Evolutionary conservation across 2,888 invertebrate genomes (phyloP), one percentile per base, ranked within the genome.

Genomic region (Rapana venosa): DNA sequence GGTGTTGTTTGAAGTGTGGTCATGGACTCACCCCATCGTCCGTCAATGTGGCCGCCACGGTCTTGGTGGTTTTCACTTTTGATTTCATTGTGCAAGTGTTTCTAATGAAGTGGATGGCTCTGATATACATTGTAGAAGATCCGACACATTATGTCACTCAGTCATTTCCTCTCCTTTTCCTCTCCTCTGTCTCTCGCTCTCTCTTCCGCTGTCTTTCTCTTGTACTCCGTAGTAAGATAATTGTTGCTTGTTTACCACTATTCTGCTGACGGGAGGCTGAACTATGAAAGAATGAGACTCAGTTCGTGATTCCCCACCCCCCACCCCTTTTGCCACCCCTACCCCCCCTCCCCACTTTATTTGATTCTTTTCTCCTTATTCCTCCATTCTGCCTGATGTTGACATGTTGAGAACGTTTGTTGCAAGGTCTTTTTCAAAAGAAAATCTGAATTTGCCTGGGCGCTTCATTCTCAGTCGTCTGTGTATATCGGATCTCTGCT

Each of bases 251-350:
- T 85, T 58, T 84, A 11, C 47, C 66, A 66, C 88, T 79, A 83
- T 61, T 89, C 88, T 88, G 90, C 90, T 89, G 88, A 88, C 70
- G 81, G 87, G 89, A 88, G 88, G 87, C 83, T 87, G 90, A 81
- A 81, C 85, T n/a, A 70, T 90, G 90, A 36, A 88, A 88, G 83
- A 74, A 77, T 89, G 89, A 85, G 85, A 85, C 70, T 56, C 79
- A 87, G 61, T 77, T 61, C 32, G 87, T 86, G 66, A 66, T 86
- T 79, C 79, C 84, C 84, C 85, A 70, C 47, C 86, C 85, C 30
- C 20, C 61, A 61, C 35, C n/a, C 61, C 66, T 61, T 70, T 61
- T 15, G 47, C 47, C 81, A 36, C 22, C 81, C 47, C 81, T 17
- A 6, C 22, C 47, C 47, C 47, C 66, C 26, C 47, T 83, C 36